Conservation (phyloP, 37 sponge, comb jelly and placozoan genomes). For the Dysidea cf. avara region DNA sequence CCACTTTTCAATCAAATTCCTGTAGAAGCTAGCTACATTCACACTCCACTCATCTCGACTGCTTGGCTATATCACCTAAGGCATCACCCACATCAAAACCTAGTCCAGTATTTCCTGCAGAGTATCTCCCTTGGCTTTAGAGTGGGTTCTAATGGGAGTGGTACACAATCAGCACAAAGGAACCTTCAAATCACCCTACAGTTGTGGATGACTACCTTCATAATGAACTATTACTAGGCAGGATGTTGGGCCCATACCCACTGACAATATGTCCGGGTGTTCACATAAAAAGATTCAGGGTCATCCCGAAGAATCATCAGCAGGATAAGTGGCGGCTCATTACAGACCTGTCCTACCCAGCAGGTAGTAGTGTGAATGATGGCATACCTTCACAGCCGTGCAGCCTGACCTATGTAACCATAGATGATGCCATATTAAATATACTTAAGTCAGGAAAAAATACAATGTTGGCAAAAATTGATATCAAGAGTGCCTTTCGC, state of each 20-base stretch:
- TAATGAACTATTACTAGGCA: neutral
- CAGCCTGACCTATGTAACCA: too few relatives aligned
- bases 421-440: neutral
- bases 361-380: constrained; percentile 14
- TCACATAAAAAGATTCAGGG: constrained; percentile 16
- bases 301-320: constrained; percentile 12
- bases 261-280: neutral
- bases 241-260: constrained; percentile 2
- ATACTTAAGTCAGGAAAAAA: neutral
- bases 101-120: constrained; percentile 1
- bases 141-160: neutral
- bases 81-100: neutral
- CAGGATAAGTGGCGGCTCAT: constrained; percentile 23
- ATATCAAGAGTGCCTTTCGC: constrained; percentile 29
- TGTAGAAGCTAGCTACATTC: neutral
- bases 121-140: neutral
- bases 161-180: too few relatives aligned
- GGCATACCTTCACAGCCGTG: constrained; percentile 5
- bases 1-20: too few relatives aligned
- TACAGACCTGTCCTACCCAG: constrained; percentile 14
- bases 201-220: neutral
- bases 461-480: constrained; percentile 24
- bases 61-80: neutral
- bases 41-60: neutral
- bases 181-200: too few relatives aligned